phyloP scores from a whole-genome alignment of 1,140 invertebrate species.

The Steinernema khuongi region DNA sequence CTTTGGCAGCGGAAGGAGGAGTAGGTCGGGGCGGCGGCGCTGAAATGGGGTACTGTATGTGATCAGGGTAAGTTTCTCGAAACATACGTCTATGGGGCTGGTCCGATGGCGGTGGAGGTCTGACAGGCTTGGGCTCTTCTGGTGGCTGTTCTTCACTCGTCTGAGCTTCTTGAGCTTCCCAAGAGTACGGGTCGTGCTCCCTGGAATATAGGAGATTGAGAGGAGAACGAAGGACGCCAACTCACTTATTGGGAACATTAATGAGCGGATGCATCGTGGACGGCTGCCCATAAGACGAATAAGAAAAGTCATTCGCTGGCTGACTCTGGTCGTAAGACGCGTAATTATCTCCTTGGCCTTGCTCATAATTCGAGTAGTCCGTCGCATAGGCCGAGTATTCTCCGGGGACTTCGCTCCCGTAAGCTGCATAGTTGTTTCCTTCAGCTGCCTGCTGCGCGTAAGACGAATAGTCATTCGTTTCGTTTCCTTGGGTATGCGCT shows the following conservation, averaged over 20 bases:
- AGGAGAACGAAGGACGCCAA: background rate
- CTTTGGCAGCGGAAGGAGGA: slow-evolving; percentile 38
- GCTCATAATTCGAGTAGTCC: background rate
- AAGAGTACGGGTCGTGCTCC: slow-evolving; percentile 46
- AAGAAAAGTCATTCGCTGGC: background rate
- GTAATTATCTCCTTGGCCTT: background rate
- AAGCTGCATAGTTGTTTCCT: background rate
- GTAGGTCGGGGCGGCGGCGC: slow-evolving; percentile 46
- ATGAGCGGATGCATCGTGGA: background rate
- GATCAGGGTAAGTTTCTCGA: background rate
- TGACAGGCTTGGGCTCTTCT: slow-evolving; percentile 17
- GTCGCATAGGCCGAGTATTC: background rate
- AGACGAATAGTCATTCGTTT: background rate
- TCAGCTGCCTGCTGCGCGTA: background rate
- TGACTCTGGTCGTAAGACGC: background rate
- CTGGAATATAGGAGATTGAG: background rate
- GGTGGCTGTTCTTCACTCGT: slow-evolving; percentile 19
- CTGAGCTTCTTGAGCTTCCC: slow-evolving; percentile 48
- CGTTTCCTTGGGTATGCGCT: slow-evolving; percentile 15
- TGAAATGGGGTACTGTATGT: slow-evolving; percentile 37
- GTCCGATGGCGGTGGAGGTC: background rate
- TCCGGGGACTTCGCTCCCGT: background rate
- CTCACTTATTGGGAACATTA: background rate
- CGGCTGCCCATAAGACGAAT: background rate
- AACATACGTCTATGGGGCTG: background rate